Base-by-base conservation (phyloP, 2,113 vertebrate species). In the Piliocolobus tephrosceles region DNA sequence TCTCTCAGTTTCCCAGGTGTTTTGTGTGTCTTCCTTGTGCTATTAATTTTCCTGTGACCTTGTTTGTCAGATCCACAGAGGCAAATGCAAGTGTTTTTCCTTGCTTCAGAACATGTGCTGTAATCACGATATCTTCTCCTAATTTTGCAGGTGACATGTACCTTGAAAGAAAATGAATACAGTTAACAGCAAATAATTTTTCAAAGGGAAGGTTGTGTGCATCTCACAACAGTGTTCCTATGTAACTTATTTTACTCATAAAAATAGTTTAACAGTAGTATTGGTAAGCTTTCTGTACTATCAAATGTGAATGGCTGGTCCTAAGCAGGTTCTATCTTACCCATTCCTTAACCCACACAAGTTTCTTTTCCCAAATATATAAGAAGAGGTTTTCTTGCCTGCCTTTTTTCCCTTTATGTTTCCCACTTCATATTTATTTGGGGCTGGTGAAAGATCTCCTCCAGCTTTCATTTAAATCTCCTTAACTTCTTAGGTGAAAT, bases 1-100 rank as follows among this genome's bases (percentile, higher is more conserved):
- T 45, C 1, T 40, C 90, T 98, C 96, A 98, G 96, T 95, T 98
- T 64, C 99, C 99, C 17, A 99, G 93, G 98, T 99, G 99, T 97
- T 99, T 99, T 7, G 99, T 99, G 96, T 99, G 99, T 97, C 99
- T 98, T 40, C 99, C 99, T 98, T 99, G 99, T 85, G 99, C 99
- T 89, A 99, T 98, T 88, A 99, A 88, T 97, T 99, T 99, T 88
- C 99, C 99, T 0, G 99, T 99, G 0, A 94, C 98, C 97, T 99
- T 99, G 98, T 98, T 99, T 82, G 98, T 99, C 96, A 99, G 98
- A 97, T 99, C 99, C 93, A 99, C 99, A 0, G 98, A 99, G 40
- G 99, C 98, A 98, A 99, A 99, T 0, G 99, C 99, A 79, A 99
- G 75, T 18, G 95, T 99, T 97, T 96, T 98, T 91, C 99, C 99